A percentile compares a stretch with the other conserved stretches of the same genome.
Conservation (phyloP, 2,797 vertebrate genomes). For the Allobates femoralis region DNA sequence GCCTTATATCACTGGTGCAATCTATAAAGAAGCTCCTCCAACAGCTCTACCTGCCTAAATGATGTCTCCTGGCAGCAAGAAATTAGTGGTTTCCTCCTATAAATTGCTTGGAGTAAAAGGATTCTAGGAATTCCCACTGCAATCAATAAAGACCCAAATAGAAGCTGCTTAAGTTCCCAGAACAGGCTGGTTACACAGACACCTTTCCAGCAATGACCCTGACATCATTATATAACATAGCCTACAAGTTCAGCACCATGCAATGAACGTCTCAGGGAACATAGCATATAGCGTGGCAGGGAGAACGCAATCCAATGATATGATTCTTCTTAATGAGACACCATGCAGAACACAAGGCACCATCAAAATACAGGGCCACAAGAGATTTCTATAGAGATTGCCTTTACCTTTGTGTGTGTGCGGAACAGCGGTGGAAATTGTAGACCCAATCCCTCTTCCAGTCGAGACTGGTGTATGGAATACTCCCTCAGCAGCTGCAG, state of each 20-base stretch:
- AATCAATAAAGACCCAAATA: conserved; percentile 37
- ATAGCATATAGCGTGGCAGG: not conserved
- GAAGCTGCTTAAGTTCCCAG: conserved; percentile 29
- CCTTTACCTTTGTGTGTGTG: conserved; percentile 44
- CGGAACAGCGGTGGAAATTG: conserved; percentile 23
- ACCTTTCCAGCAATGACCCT: not conserved
- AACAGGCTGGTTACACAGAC: not conserved
- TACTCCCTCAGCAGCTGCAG: conserved; percentile 18
- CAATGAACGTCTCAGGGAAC: not conserved
- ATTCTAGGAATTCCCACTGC: conserved; percentile 45
- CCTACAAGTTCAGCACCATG: conserved; percentile 7
- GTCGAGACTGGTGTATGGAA: conserved; percentile 5
- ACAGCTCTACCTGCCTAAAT: not conserved
- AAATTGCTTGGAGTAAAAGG: not conserved
- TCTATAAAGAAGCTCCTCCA: conserved; percentile 24
- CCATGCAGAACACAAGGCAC: not conserved
- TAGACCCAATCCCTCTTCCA: conserved; percentile 18
- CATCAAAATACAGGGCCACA: not conserved
- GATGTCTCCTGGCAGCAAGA: conserved; percentile 14
- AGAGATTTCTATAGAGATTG: not conserved
- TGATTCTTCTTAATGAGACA: not conserved
- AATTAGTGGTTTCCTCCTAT: conserved; percentile 29
- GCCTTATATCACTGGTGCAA: conserved; percentile 28
- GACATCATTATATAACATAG: not conserved
- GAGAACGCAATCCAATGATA: not conserved